These are phyloP conservation scores for Steromphala cineraria DNA, from an alignment of 2,888 invertebrate species.

Conservation along the genomic window DNA sequence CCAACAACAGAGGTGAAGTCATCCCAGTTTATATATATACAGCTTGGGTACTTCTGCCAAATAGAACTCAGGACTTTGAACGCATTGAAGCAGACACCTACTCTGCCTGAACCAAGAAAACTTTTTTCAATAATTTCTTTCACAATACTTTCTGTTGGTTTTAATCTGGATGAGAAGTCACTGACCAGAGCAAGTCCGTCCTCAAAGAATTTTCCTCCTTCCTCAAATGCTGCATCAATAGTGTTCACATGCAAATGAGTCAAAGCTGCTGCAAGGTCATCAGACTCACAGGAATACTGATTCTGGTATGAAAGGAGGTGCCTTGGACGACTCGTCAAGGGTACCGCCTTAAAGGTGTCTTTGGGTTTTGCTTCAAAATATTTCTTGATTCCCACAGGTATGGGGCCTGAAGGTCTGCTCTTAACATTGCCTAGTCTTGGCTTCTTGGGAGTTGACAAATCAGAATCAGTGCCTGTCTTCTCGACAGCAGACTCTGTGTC, in stretches of 20 bases:
- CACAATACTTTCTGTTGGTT: constrained; percentile 29
- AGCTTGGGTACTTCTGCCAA: constrained; percentile 36
- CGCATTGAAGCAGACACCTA: constrained; percentile 24
- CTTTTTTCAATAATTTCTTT: constrained; percentile 27
- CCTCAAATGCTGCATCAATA: constrained; percentile 42
- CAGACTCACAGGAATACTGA: neutral
- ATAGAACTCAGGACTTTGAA: constrained; percentile 37
- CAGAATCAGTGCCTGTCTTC: neutral
- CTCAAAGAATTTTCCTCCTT: constrained; percentile 36
- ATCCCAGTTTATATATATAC: constrained; percentile 44
- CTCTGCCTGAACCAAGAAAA: constrained; percentile 30
- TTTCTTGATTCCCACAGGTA: neutral
- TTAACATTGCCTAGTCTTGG: neutral
- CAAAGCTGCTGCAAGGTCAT: constrained; percentile 22
- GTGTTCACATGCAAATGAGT: constrained; percentile 38
- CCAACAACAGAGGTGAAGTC: neutral
- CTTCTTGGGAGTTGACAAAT: neutral
- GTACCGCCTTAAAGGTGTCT: neutral
- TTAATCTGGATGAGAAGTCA: constrained; percentile 32
- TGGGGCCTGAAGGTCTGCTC: neutral
- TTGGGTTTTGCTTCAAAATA: neutral
- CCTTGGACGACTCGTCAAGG: neutral
- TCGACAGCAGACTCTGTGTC: neutral
- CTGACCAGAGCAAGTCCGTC: constrained; percentile 41
- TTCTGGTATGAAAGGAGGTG: neutral